A percentile compares a stretch with the other conserved stretches of the same genome.
Conservation (phyloP, 1,140 invertebrate genomes). For the Drosophila bifasciata region DNA sequence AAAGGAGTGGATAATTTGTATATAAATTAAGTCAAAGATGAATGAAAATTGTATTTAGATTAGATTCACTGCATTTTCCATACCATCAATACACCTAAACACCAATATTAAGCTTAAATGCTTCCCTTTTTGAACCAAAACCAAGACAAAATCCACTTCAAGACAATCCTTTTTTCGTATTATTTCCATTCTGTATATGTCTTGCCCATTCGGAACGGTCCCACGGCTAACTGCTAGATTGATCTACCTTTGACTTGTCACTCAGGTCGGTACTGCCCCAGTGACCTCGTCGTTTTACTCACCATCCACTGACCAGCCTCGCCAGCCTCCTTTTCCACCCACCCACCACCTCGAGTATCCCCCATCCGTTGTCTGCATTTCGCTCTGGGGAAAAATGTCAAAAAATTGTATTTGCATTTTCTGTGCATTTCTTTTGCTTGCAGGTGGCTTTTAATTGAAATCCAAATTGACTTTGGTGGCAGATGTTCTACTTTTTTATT, state of each 20-base stretch:
- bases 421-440: constrained; percentile 7
- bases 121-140: neutral
- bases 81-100: too few relatives aligned
- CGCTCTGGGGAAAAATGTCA: constrained; percentile 59
- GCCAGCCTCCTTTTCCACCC: neutral
- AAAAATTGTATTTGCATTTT: constrained; percentile 69
- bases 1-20: too few relatives aligned
- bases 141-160: neutral
- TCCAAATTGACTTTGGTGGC: constrained; percentile 37
- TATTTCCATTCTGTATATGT: constrained; percentile 10
- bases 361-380: constrained; percentile 1
- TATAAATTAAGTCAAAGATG: too few relatives aligned
- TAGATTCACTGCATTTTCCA: too few relatives aligned
- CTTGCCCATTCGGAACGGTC: constrained; percentile 28
- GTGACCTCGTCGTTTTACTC: constrained; percentile 20
- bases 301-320: constrained; percentile 18
- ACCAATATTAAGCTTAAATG: too few relatives aligned
- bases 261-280: constrained; percentile 2
- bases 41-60: too few relatives aligned
- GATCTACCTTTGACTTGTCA: constrained; percentile 17
- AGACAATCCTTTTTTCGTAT: neutral
- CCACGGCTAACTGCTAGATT: constrained; percentile 31
- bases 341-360: neutral
- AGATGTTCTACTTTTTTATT: neutral
- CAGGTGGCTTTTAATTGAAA: constrained; percentile 59